phyloP scores from a whole-genome alignment of 2,888 invertebrate species.

The Cataglyphis rosenhaueri region DNA sequence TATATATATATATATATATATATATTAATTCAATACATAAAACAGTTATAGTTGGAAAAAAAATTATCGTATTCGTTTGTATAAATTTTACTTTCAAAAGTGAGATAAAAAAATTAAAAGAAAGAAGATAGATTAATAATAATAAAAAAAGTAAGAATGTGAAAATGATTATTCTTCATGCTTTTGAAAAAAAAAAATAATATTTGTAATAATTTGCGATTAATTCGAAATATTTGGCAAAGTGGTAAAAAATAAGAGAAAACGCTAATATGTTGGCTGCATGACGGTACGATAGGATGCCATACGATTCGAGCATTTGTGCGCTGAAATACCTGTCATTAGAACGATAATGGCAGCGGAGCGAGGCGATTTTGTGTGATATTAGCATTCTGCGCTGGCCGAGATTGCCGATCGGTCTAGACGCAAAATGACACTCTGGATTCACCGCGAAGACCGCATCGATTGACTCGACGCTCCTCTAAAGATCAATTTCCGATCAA shows the following conservation, averaged over 20 bases:
- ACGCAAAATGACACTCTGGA: conserved; percentile 51
- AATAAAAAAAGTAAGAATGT: not conserved
- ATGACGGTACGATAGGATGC: conserved; percentile 47
- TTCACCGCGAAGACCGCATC: conserved; percentile 38
- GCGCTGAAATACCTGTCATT: conserved; percentile 74
- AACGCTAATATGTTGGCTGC: conserved; percentile 17
- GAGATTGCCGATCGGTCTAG: conserved; percentile 57
- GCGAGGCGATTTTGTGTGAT: conserved; percentile 68
- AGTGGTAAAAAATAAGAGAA: conserved; percentile 2
- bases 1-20: not conserved
- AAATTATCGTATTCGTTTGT: conserved; percentile 1
- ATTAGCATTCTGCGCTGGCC: conserved; percentile 60
- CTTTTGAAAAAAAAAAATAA: conserved; percentile 1
- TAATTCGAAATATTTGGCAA: not conserved
- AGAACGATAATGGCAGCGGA: conserved; percentile 72
- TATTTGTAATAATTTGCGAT: not conserved
- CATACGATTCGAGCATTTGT: conserved; percentile 55
- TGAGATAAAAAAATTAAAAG: not conserved
- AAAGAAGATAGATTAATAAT: not conserved
- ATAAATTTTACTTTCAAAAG: not conserved
- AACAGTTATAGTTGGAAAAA: not conserved
- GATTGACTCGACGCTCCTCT: conserved; percentile 44
- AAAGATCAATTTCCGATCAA: conserved; percentile 47
- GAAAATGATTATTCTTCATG: not conserved
- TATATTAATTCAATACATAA: not conserved